Conservation (phyloP, 1,140 invertebrate genomes). For the Trypoxylus dichotomus region DNA sequence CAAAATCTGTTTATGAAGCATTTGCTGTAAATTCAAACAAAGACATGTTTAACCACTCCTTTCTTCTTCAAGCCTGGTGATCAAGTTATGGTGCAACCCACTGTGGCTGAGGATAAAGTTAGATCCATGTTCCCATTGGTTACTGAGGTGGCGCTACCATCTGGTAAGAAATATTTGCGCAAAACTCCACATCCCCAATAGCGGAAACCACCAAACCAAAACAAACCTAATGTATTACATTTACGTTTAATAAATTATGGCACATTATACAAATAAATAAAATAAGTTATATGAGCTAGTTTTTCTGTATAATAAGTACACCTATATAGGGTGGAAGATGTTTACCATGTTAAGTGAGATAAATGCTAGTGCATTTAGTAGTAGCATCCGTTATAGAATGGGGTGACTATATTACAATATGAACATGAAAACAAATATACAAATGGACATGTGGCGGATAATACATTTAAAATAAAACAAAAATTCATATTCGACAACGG, state of each 20-base stretch:
- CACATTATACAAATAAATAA: constrained; percentile 34
- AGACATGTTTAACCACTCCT: background rate
- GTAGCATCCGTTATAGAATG: background rate
- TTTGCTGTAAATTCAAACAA: too few relatives aligned
- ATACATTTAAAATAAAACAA: background rate
- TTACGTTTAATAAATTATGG: constrained; percentile 31
- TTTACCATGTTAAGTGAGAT: background rate
- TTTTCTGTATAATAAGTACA: background rate
- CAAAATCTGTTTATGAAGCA: too few relatives aligned
- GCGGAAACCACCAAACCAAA: constrained; percentile 18
- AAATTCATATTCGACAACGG: background rate
- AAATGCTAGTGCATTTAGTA: background rate
- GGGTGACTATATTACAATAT: constrained; percentile 7
- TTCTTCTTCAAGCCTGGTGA: constrained; percentile 60
- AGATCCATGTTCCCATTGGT: constrained; percentile 69
- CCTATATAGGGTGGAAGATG: background rate
- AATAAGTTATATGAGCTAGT: background rate
- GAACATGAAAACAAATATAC: background rate
- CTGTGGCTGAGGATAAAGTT: constrained; percentile 69
- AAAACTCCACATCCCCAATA: constrained; percentile 64
- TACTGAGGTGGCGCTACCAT: constrained; percentile 71
- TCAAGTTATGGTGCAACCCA: constrained; percentile 84
- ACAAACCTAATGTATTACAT: background rate
- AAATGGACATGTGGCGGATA: background rate
- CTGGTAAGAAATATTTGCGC: constrained; percentile 78